Base-by-base conservation (phyloP, 2,113 vertebrate genomes). In the Hassar affinis region DNA sequence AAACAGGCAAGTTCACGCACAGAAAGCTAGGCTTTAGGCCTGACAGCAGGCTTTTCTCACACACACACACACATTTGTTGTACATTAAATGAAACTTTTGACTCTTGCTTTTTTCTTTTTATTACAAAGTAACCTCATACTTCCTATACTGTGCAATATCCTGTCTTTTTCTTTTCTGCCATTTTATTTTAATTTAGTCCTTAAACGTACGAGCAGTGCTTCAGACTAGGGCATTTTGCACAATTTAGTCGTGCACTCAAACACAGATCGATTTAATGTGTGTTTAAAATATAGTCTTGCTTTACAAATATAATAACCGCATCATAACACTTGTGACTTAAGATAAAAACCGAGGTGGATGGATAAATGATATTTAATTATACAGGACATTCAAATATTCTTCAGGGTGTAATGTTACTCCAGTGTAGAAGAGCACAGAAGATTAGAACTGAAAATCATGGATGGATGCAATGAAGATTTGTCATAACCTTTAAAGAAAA, bases 1-100 rank as follows among this genome's bases (percentile, higher is more conserved):
- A 92, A 99, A 99, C 95, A 99, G 97, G 97, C 94, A 94, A 90
- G 93, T 92, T 27, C 25, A 42, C 45, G 11, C 15, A 57, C 9
- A 7, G 69, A n/a, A 27, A 42, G 51, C 33, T 38, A 27, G 25
- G 38, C 38, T 82, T 20, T 6, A 14, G 30, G 64, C 49, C 12
- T 47, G 33, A 72, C 6, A 49, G 59, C 20, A 22, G 42, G 49
- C 49, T 81, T 69, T 54, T 12, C 2, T 15, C 59, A 80, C 17
- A 59, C 14, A 27, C 52, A 27, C 12, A 3, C 17, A 47, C 4
- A 1, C 9, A n/a, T 27, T 10, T 25, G 62, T 18, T 71, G 15
- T 20, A 30, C n/a, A 33, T 49, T 14, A 12, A 62, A 62, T 27
- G 18, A 68, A 6, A 15, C 8, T 45, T 69, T 77, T 56, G 52